Base-by-base conservation (phyloP, 1,140 invertebrate species). In the Elymnias hypermnestra region DNA sequence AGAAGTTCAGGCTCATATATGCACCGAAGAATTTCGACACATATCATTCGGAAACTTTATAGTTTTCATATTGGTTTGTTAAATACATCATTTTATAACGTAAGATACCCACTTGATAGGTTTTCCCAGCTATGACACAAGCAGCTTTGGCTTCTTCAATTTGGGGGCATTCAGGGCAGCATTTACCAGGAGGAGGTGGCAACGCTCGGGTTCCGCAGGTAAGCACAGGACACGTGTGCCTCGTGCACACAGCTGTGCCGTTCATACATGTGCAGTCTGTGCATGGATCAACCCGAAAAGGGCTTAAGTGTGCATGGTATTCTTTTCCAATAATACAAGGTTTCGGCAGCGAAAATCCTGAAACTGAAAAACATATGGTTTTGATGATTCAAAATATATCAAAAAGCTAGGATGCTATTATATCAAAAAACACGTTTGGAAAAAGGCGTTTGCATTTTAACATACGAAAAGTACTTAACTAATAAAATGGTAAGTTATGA, bases 231-330 rank as follows among this genome's bases (percentile, higher is more conserved):
- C 96, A 97, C 0, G 93, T 92, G 49, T 91, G 88, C 4, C 94
- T 87, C 7, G 88, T 83, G 78, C 96, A 98, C 8, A 93, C 86
- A 0, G 92, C 90, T 0, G 93, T 94, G 13, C 93, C 92, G 74
- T 93, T 93, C 23, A 82, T 45, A 64, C 96, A 98, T 1, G 88
- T 90, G 77, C 96, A 98, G 17, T 90, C 89, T 1, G 95, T 96
- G 73, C 95, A 97, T 2, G 91, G 88, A 65, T 97, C 95, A 8
- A 92, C 87, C 15, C 87, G 84, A 56, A 93, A 92, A 8, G 87
- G 71, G 8, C 82, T 75, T 2, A 87, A 88, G 29, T 91, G 86
- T 8, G 83, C 75, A 68, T 92, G 90, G 19, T 92, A 87, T 19
- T 89, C 88, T 13, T 89, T 90, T 12, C 91, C 91, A 10, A 96